A percentile compares a stretch with the other conserved stretches of the same genome.
phyloP scores from a whole-genome alignment of 2,888 invertebrate species.

The Pediacus dermestoides region DNA sequence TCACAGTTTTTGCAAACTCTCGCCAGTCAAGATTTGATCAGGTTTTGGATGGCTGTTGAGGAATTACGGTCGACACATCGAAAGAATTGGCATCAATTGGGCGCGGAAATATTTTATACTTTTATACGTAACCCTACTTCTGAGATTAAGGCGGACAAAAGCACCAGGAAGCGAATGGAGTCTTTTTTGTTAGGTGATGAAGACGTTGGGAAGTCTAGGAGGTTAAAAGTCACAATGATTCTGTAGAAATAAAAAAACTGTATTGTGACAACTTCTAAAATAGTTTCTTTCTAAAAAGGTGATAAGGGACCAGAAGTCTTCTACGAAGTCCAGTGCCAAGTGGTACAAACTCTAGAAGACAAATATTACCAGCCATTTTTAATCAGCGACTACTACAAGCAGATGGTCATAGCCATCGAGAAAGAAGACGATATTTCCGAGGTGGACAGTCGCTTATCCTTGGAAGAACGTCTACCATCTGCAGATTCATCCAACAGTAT shows the following conservation, averaged over 20 bases:
- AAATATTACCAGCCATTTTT: slow-evolving; percentile 87
- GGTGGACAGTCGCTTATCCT: slow-evolving; percentile 45
- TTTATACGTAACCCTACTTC: slow-evolving; percentile 79
- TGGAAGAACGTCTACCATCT: slow-evolving; percentile 56
- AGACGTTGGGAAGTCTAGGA: too few relatives aligned
- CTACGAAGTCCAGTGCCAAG: slow-evolving; percentile 79
- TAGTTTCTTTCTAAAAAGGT: slow-evolving; percentile 52
- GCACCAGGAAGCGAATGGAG: slow-evolving; percentile 79
- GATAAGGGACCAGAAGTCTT: slow-evolving; percentile 86
- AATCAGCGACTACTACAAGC: slow-evolving; percentile 79
- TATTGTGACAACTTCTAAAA: too few relatives aligned
- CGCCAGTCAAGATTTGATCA: slow-evolving; percentile 78
- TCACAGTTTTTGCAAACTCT: slow-evolving; percentile 78
- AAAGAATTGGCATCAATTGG: slow-evolving; percentile 78
- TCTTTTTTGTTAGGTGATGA: slow-evolving; percentile 66
- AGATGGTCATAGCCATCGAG: slow-evolving; percentile 64
- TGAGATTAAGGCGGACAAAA: slow-evolving; percentile 78
- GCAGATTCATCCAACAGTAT: slow-evolving; percentile 56
- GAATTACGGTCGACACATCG: slow-evolving; percentile 74
- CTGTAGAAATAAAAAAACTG: too few relatives aligned
- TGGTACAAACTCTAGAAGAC: slow-evolving; percentile 75
- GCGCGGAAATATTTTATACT: slow-evolving; percentile 88
- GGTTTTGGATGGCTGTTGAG: slow-evolving; percentile 84
- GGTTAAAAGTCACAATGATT: too few relatives aligned
- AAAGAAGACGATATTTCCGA: slow-evolving; percentile 53